Conservation (phyloP, 2,797 vertebrate species). For the Geotrypetes seraphini region DNA sequence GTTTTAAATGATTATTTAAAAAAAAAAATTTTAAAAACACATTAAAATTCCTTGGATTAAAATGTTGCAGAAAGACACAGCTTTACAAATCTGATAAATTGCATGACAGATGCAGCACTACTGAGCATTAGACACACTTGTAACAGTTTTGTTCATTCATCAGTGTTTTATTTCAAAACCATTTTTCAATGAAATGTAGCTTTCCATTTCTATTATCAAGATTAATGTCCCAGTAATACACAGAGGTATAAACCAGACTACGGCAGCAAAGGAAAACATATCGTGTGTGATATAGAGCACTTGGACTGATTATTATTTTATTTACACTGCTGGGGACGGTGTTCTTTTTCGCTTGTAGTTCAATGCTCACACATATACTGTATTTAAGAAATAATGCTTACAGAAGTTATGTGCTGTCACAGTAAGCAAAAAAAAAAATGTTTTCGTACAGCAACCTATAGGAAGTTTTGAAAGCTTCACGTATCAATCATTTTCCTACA, state of each 20-base stretch:
- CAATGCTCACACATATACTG: slow-evolving; percentile 12
- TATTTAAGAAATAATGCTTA: background rate
- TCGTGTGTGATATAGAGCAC: slow-evolving; percentile 10
- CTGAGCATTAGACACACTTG: background rate
- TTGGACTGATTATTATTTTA: slow-evolving; percentile 25
- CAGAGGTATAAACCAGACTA: background rate
- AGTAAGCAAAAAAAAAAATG: too few relatives aligned
- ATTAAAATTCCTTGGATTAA: background rate
- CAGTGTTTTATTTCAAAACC: slow-evolving; percentile 21
- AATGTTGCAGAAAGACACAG: background rate
- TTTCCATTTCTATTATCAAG: slow-evolving; percentile 33
- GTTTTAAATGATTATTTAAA: too few relatives aligned
- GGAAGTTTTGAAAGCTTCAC: too few relatives aligned
- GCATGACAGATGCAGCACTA: background rate
- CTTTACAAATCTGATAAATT: background rate
- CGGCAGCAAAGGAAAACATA: background rate
- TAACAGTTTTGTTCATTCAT: slow-evolving; percentile 2
- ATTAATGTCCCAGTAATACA: slow-evolving; percentile 25
- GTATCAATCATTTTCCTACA: too few relatives aligned
- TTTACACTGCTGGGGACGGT: slow-evolving; percentile 24
- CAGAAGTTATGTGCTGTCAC: too few relatives aligned
- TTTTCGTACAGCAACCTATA: too few relatives aligned
- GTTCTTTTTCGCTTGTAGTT: slow-evolving; percentile 21
- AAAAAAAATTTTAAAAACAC: background rate
- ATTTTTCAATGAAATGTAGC: slow-evolving; percentile 25